Percentiles rank a stretch among this genome's conserved stretches.
phyloP scores from a whole-genome alignment of 2,797 vertebrate genomes.

The Lindbergichthys nudifrons region DNA sequence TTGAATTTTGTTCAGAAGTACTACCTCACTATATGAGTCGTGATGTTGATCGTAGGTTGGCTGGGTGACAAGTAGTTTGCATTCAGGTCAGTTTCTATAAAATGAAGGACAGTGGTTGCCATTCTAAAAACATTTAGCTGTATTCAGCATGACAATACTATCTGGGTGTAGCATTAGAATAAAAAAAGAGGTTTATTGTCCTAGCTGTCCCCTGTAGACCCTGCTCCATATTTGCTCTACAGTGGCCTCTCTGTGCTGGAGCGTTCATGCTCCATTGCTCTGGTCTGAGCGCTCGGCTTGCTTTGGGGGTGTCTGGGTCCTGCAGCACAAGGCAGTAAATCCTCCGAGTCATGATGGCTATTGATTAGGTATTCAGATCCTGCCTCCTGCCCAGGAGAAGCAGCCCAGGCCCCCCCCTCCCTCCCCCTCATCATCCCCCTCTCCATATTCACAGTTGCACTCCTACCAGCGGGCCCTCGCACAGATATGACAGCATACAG shows the following conservation, averaged over 20 bases:
- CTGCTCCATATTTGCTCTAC: conserved; percentile 41
- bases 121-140: neutral
- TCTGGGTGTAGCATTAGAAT: conserved; percentile 5
- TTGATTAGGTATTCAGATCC: conserved; percentile 80
- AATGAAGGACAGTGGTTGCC: neutral
- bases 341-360: conserved; percentile 73
- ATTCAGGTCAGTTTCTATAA: conserved; percentile 3
- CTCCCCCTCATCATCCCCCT: conserved; percentile 57
- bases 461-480: conserved; percentile 32
- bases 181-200: conserved; percentile 1
- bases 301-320: conserved; percentile 66
- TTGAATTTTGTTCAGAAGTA: neutral
- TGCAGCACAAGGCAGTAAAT: conserved; percentile 74
- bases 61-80: neutral
- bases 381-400: conserved; percentile 56
- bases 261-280: conserved; percentile 69
- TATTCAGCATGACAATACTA: neutral
- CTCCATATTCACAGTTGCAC: conserved; percentile 47
- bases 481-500: conserved; percentile 40
- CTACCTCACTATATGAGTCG: too few species aligned
- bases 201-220: conserved; percentile 18
- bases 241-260: conserved; percentile 9
- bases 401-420: conserved; percentile 43
- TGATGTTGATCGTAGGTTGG: neutral
- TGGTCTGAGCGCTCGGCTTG: conserved; percentile 58